phyloP scores from a whole-genome alignment of 2,888 invertebrate genomes.

The Capitulum mitella region DNA sequence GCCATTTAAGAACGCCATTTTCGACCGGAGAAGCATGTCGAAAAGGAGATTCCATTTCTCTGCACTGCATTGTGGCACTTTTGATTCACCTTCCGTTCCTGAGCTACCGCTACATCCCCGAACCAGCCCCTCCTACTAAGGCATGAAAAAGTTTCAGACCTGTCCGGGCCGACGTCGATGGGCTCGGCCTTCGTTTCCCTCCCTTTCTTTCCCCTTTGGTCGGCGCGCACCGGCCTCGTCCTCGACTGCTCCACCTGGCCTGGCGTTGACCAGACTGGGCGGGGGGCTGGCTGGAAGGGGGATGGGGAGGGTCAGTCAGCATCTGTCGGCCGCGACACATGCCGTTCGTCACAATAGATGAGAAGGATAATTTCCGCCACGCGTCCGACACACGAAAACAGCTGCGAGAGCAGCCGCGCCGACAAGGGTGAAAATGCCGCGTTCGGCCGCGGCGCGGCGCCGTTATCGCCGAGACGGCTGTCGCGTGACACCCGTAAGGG shows the following conservation, averaged over 20 bases:
- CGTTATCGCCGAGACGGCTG: conserved; percentile 11
- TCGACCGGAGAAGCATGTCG: too few species aligned
- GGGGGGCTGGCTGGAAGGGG: not conserved
- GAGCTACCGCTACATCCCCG: too few species aligned
- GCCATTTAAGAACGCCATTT: too few species aligned
- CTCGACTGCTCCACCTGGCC: not conserved
- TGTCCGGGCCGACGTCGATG: too few species aligned
- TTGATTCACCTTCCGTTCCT: too few species aligned
- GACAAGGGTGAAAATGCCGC: not conserved
- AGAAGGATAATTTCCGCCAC: conserved; percentile 24
- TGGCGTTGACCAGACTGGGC: not conserved
- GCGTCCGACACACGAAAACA: conserved; percentile 12
- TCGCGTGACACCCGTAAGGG: conserved; percentile 8
- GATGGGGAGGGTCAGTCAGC: not conserved
- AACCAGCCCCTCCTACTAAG: too few species aligned
- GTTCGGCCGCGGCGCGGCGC: not conserved
- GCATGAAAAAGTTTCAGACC: too few species aligned
- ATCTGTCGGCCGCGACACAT: not conserved
- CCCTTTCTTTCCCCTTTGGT: not conserved
- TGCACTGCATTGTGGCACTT: too few species aligned
- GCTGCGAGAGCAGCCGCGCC: not conserved
- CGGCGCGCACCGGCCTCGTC: not conserved
- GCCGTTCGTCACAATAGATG: conserved; percentile 12
- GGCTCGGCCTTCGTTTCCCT: too few species aligned
- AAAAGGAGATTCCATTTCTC: too few species aligned